phyloP scores from a whole-genome alignment of 2,888 invertebrate genomes.

The Pinctada fucata region DNA sequence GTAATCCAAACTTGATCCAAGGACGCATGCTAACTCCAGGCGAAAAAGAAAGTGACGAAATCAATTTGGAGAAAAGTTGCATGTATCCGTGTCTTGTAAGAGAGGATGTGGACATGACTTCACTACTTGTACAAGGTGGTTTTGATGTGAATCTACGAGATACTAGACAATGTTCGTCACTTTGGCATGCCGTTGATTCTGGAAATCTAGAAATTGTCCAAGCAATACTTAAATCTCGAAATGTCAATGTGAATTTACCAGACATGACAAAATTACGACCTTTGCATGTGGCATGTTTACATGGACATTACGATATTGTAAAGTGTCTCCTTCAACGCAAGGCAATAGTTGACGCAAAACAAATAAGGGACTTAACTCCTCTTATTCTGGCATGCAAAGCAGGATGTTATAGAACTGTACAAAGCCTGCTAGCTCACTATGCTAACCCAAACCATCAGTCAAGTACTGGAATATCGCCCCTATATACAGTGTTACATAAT shows the following conservation, averaged over 20 bases:
- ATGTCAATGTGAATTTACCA: constrained; percentile 15
- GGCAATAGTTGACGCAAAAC: constrained; percentile 9
- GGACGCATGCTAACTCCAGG: background rate
- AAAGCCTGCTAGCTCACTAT: background rate
- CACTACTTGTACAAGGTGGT: constrained; percentile 7
- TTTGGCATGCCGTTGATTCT: constrained; percentile 26
- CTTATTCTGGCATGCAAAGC: constrained; percentile 22
- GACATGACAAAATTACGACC: constrained; percentile 21
- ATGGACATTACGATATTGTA: constrained; percentile 12
- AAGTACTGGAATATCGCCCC: constrained; percentile 3
- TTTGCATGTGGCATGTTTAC: constrained; percentile 22
- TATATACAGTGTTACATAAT: constrained; percentile 19
- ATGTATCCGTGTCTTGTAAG: constrained; percentile 24
- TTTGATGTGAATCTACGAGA: constrained; percentile 24
- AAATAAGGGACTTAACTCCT: constrained; percentile 9
- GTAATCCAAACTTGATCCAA: background rate
- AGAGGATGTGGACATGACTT: constrained; percentile 18
- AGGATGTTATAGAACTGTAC: constrained; percentile 12
- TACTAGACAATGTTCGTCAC: constrained; percentile 13
- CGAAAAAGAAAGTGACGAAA: constrained; percentile 3
- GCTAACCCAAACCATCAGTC: constrained; percentile 3
- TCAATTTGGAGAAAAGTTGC: constrained; percentile 12
- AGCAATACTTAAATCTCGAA: constrained; percentile 1
- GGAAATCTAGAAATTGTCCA: constrained; percentile 24
- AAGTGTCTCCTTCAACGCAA: constrained; percentile 3